phyloP scores from a whole-genome alignment of 2,113 vertebrate species.

The Odocoileus virginianus region DNA sequence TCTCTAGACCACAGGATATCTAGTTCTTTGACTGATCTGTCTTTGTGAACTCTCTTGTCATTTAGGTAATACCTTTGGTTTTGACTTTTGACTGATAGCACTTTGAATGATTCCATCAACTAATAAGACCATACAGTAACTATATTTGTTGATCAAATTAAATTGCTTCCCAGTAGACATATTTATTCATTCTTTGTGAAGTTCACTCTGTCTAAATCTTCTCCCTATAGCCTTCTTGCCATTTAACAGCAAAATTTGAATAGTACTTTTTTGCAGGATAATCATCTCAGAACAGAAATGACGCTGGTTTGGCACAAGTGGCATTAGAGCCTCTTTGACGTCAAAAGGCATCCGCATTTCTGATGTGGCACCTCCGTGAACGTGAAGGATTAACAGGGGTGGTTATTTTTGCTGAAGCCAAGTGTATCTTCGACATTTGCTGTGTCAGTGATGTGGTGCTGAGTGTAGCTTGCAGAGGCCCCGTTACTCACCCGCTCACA shows the following conservation, averaged over 20 bases:
- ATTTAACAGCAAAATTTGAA: slow-evolving; percentile 28
- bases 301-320: not conserved
- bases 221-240: not conserved
- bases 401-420: not conserved
- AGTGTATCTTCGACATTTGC: not conserved
- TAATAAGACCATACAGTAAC: slow-evolving; percentile 12
- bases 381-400: not conserved
- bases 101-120: slow-evolving; percentile 1
- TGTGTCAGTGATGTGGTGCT: not conserved
- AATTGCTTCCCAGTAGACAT: slow-evolving; percentile 30
- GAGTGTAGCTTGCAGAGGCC: not conserved
- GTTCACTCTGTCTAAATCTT: slow-evolving; percentile 20
- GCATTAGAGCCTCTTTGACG: not conserved
- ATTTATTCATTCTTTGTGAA: slow-evolving; percentile 34
- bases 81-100: slow-evolving; percentile 30
- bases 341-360: not conserved
- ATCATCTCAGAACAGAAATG: not conserved
- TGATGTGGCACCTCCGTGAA: not conserved
- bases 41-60: not conserved
- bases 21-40: not conserved
- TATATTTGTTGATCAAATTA: slow-evolving; percentile 44
- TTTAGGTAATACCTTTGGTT: not conserved
- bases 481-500: not conserved
- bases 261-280: not conserved
- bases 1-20: not conserved